A percentile compares a stretch with the other conserved stretches of the same genome.
Conservation (phyloP, 2,797 vertebrate genomes). For the Graptemys geographica region DNA sequence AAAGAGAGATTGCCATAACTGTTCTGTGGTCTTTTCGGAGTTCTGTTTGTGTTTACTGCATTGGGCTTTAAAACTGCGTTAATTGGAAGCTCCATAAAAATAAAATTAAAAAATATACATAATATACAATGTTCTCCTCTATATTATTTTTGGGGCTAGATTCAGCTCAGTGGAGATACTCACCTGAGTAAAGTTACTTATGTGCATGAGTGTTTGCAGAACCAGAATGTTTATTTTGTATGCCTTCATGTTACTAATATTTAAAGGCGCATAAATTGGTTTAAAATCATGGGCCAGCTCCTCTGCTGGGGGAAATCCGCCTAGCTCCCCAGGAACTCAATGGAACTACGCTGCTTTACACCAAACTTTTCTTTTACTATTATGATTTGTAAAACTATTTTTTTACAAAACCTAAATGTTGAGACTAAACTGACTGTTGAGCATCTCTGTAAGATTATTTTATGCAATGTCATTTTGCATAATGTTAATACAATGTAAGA, state of each 20-base stretch:
- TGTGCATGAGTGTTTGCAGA: neutral
- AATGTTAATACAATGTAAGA: neutral
- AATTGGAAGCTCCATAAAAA: neutral
- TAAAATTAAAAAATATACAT: neutral
- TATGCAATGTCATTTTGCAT: neutral
- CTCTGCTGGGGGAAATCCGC: neutral
- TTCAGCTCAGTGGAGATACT: slow-evolving; percentile 27
- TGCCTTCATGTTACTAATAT: slow-evolving; percentile 45
- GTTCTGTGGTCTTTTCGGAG: accelerated
- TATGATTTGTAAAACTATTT: neutral
- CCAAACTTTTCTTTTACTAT: neutral
- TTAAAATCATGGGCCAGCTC: slow-evolving; percentile 29
- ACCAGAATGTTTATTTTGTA: slow-evolving; percentile 8
- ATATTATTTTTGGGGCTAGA: slow-evolving; percentile 23
- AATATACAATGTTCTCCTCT: neutral
- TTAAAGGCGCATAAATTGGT: neutral
- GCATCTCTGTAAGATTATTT: slow-evolving; percentile 7
- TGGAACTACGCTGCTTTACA: neutral
- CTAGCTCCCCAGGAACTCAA: neutral
- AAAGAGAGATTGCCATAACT: neutral
- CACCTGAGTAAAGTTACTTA: neutral
- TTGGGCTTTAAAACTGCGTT: neutral
- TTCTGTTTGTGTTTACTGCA: accelerated
- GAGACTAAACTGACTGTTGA: slow-evolving; percentile 24
- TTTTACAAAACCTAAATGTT: slow-evolving; percentile 23